phyloP scores from a whole-genome alignment of 2,113 vertebrate genomes.

The Triplophysa dalaica region DNA sequence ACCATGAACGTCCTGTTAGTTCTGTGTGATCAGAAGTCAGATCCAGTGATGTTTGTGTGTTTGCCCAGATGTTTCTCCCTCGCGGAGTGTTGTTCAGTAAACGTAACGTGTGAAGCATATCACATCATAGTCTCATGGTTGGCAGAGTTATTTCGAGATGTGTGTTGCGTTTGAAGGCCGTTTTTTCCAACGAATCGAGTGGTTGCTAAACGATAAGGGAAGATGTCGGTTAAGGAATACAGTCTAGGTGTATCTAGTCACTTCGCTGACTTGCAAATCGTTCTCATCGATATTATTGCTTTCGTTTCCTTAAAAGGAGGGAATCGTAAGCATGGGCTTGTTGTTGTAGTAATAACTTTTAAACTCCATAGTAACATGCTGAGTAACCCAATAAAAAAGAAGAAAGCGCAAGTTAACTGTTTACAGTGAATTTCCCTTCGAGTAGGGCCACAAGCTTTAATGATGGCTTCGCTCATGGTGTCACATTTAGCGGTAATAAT shows the following conservation, averaged over 20 bases:
- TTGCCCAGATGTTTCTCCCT: conserved; percentile 33
- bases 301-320: background rate
- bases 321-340: background rate
- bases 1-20: conserved; percentile 67
- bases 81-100: background rate
- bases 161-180: background rate
- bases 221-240: background rate
- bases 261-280: background rate
- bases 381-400: background rate
- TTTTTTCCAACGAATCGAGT: background rate
- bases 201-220: no score
- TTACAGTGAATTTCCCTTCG: background rate
- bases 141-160: background rate
- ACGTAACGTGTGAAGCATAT: conserved; percentile 18
- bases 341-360: background rate
- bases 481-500: conserved; percentile 27
- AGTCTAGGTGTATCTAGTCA: background rate
- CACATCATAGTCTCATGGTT: conserved; percentile 10
- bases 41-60: conserved; percentile 66
- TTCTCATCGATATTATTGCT: background rate
- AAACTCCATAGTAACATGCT: conserved; percentile 3
- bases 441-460: conserved; percentile 5
- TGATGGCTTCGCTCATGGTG: conserved; percentile 34
- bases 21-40: conserved; percentile 69
- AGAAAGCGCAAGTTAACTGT: background rate